phyloP scores from a whole-genome alignment of 2,888 invertebrate species.

The Cacoxenus indagator region DNA sequence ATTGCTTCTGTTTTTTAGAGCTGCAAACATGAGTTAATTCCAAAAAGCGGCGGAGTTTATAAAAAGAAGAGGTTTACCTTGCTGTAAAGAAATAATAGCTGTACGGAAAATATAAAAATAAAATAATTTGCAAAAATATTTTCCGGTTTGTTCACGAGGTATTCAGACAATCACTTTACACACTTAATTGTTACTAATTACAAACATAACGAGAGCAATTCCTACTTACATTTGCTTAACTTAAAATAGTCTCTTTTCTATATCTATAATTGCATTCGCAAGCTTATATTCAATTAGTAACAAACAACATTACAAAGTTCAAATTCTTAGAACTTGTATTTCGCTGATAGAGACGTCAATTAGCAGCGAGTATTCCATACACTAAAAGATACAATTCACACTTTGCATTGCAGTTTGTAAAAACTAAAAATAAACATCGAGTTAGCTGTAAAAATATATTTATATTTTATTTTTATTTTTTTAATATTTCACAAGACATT shows the following conservation, averaged over 20 bases:
- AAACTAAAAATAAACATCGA: background rate
- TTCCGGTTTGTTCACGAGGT: conserved; percentile 7
- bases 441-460: background rate
- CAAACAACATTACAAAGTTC: background rate
- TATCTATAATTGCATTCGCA: background rate
- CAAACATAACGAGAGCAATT: background rate
- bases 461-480: background rate
- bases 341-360: background rate
- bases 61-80: conserved; percentile 14
- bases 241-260: background rate
- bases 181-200: background rate
- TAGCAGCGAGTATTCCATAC: background rate
- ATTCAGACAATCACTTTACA: background rate
- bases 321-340: background rate
- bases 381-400: background rate
- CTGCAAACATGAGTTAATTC: background rate
- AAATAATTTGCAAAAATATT: conserved; percentile 16
- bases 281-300: background rate
- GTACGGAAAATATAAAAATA: no score
- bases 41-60: background rate
- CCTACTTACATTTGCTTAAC: background rate
- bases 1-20: background rate
- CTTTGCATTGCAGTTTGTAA: background rate
- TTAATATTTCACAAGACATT: background rate
- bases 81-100: background rate